Evolutionary conservation across 1,140 invertebrate species (phyloP), one percentile per base, ranked within the genome.

Genomic region (Philopotamus ludificatus): DNA sequence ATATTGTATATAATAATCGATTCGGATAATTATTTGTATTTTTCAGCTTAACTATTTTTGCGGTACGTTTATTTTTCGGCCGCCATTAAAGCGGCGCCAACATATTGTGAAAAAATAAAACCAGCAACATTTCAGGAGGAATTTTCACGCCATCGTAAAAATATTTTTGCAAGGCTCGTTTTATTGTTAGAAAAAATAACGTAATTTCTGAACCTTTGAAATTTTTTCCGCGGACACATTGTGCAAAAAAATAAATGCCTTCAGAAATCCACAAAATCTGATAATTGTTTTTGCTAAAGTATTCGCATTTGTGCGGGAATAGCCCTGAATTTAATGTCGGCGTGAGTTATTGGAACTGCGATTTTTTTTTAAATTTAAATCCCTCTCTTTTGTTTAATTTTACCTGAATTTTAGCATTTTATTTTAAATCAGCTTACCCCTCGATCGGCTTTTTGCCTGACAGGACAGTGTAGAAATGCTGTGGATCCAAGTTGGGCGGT

Each of bases 401-500:
- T n/a, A n/a, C n/a, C n/a, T n/a, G n/a, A n/a, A n/a, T n/a, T n/a
- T n/a, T n/a, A n/a, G n/a, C n/a, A n/a, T n/a, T n/a, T n/a, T n/a
- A n/a, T n/a, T 34, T 7, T 34, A 12, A 12, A 7, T 34, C 49
- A 34, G 55, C 73, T 74, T 42, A 76, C 74, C 60, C 66, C 65
- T 62, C 69, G 49, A 22, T 72, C 68, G 2, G 67, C 65, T 16
- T 82, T 75, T 63, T 83, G 80, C 54, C 78, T 75, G 10, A 83
- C 80, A 47, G 74, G 70, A 68, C 82, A 83, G 60, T 80, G 76
- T 3, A 83, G 74, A 67, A 81, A 82, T 4, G 80, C 81, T 9
- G 77, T 77, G 16, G 75, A 76, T n/a, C 81, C 81, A 4, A 82
- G 70, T 70, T 82, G 80, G n/a, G 77, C 79, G 0, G 80, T 82